Conservation (phyloP, 2,797 vertebrate species). For the Meda fulgida region DNA sequence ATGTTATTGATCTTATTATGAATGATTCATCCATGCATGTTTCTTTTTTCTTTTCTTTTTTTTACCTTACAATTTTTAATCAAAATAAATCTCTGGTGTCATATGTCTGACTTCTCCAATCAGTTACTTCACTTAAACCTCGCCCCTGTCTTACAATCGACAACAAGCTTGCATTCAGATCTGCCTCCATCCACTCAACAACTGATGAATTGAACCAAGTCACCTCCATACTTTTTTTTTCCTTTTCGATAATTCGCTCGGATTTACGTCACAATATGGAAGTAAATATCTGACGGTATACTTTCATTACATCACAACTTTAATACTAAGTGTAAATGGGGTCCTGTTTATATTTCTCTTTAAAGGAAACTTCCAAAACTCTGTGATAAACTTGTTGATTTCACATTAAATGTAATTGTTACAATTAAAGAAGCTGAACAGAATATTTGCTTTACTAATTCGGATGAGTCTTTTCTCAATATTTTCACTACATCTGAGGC, state of each 20-base stretch:
- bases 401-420: not conserved
- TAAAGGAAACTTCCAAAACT: not conserved
- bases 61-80: not conserved
- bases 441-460: conserved; percentile 19
- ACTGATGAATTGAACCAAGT: not conserved
- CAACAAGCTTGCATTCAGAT: not conserved
- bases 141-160: not conserved
- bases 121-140: not conserved
- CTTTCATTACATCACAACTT: not conserved
- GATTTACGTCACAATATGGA: not conserved
- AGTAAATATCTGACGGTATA: not conserved
- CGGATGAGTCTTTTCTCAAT: conserved; percentile 29
- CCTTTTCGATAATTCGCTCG: not conserved
- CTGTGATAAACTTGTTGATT: not conserved
- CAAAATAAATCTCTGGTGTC: not conserved
- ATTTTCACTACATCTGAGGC: conserved; percentile 44
- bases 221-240: not conserved
- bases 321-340: not conserved
- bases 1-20: not conserved
- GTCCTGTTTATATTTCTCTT: not conserved
- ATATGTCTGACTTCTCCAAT: not conserved
- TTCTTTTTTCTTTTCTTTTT: not conserved
- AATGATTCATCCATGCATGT: not conserved
- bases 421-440: not conserved
- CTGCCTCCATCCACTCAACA: not conserved